Evolutionary conservation across 2,888 invertebrate genomes (phyloP), one percentile per base, ranked within the genome.

Genomic region (Himalopsyche japonica): DNA sequence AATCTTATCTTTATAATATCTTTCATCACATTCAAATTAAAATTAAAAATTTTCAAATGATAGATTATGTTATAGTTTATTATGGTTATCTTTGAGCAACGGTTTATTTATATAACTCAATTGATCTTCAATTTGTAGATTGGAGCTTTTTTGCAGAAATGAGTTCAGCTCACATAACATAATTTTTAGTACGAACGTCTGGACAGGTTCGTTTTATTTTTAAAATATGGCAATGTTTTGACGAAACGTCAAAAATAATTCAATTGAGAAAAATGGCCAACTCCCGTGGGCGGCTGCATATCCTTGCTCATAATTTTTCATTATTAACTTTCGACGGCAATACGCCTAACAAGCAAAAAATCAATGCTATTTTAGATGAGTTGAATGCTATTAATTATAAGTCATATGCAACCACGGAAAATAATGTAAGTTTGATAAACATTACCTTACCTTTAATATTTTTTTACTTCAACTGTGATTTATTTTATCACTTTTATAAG

Each of bases 311-410:
- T 84, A 88, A 89, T 86, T 91, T 92, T 88, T 89, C 90, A 24
- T 83, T 88, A 70, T 87, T 92, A 87, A 89, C 90, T 85, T 89
- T 89, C 80, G 90, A 89, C 87, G 82, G 89, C 70, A 91, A 90
- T 88, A 90, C 91, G 87, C 92, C 91, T 81, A 92, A 92, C 87
- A 91, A 91, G 88, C 89, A 89, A 49, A 90, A 91, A 87, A 90
- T 95, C 4, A 93, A 93, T 88, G 89, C 90, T 70, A 89, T 93
- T 20, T 90, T 95, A 79, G 94, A 94, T 88, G 94, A 95, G 87
- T 90, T 95, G 49, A 95, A 95, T 89, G 91, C 93, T 0, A 90
- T 94, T 79, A 94, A 95, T 87, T 95, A 92, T 88, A 93, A 93
- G 18, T 43, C 47, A 4, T 76, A 64, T 47, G 64, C 82, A n/a